A percentile compares a stretch with the other conserved stretches of the same genome.
phyloP scores from a whole-genome alignment of 2,888 invertebrate species.

The Ichneumoninae sp. region DNA sequence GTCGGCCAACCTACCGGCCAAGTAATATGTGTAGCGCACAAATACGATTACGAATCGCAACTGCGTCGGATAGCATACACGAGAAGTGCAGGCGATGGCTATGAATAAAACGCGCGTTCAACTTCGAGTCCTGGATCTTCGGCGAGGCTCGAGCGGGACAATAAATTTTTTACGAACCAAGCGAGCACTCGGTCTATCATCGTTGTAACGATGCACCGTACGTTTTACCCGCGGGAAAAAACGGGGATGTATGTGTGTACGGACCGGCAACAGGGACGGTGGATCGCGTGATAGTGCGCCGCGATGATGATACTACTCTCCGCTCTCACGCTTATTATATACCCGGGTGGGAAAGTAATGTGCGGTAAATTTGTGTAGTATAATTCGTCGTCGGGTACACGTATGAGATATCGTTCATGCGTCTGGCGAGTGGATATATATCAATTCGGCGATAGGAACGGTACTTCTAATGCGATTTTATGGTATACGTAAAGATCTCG shows the following conservation, averaged over 20 bases:
- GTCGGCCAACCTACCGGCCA: conserved; percentile 21
- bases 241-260: conserved; percentile 2
- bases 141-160: background rate
- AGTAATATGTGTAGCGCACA: conserved; percentile 30
- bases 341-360: conserved; percentile 27
- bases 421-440: background rate
- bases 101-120: conserved; percentile 19
- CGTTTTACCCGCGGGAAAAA: conserved; percentile 3
- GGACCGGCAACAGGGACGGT: conserved; percentile 26
- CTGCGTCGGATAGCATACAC: conserved; percentile 8
- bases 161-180: conserved; percentile 62
- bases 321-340: conserved; percentile 22
- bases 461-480: background rate
- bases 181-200: conserved; percentile 51
- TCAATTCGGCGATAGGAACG: background rate
- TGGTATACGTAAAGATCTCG: background rate
- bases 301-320: conserved; percentile 45
- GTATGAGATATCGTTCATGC: background rate
- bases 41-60: conserved; percentile 32
- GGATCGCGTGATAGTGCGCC: conserved; percentile 53
- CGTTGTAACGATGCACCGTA: conserved; percentile 41
- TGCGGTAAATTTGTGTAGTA: conserved; percentile 2
- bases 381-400: conserved; percentile 8
- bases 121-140: conserved; percentile 14
- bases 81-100: conserved; percentile 10